phyloP scores from a whole-genome alignment of 1,140 invertebrate species.

The Trichonephila clavipes region DNA sequence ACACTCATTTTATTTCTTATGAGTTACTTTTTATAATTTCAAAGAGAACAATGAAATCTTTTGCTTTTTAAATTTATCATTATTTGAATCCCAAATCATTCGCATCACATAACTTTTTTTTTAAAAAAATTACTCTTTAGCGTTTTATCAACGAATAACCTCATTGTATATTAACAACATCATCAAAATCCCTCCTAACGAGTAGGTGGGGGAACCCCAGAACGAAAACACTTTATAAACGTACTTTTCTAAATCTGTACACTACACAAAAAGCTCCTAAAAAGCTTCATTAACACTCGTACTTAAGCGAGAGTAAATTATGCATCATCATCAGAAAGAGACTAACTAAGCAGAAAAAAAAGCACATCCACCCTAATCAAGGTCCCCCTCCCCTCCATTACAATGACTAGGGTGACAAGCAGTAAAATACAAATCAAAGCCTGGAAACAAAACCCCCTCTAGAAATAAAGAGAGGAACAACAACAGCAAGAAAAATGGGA shows the following conservation, averaged over 20 bases:
- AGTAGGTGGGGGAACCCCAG: too few species aligned
- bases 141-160: too few species aligned
- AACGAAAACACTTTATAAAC: too few species aligned
- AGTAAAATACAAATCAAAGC: conserved; percentile 25
- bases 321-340: not conserved
- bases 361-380: not conserved
- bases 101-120: too few species aligned
- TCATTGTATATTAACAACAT: too few species aligned
- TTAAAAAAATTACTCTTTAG: too few species aligned
- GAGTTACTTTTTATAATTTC: too few species aligned
- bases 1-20: too few species aligned
- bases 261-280: conserved; percentile 2
- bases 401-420: not conserved
- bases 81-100: too few species aligned
- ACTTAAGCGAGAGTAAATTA: conserved; percentile 46
- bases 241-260: not conserved
- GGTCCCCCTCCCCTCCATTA: conserved; percentile 10
- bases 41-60: too few species aligned
- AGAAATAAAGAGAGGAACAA: conserved; percentile 17
- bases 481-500: not conserved
- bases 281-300: conserved; percentile 37
- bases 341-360: not conserved
- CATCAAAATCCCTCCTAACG: too few species aligned
- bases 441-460: conserved; percentile 11
- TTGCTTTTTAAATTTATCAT: too few species aligned